Evolutionary conservation across 2,113 vertebrate species (phyloP), one percentile per base, ranked within the genome.

Genomic region (Climacteris rufus): DNA sequence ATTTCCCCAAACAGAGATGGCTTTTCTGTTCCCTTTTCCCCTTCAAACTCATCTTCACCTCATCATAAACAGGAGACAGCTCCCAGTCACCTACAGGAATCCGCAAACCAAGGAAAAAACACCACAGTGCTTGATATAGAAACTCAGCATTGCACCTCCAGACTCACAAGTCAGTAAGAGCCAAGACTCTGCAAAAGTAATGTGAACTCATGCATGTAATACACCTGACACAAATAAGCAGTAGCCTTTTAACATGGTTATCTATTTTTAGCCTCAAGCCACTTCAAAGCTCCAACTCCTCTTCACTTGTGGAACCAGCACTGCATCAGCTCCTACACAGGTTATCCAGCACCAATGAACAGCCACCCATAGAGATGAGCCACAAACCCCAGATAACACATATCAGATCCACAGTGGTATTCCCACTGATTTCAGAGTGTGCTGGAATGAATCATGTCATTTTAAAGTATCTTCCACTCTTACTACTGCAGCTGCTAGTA

Each of bases 31-130:
- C 13, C 47, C 50, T 85, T 35, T 65, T 80, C 19, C 59, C 53
- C 44, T 90, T 70, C 68, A 64, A 83, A 69, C n/a, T 57, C 87
- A 61, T 89, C 66, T 90, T 88, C 28, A 33, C 24, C 83, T 92
- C 0, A 0, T 69, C 66, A 59, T 19, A 42, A 88, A 66, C 50
- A 80, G 45, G 5, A 91, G 42, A 39, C 70, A 87, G 28, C 28
- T 68, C 44, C 60, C 64, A 80, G 50, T 49, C 85, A 93, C 66
- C 70, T 63, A 69, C 35, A 91, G 45, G 21, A 93, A 80, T 33
- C 27, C 47, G 21, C 14, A 91, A 87, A 80, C 25, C 6, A 40
- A 35, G 56, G 13, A 57, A 76, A 83, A 77, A 35, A 2, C 56
- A 82, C 25, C 28, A 42, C 42, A 47, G 64, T 5, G 18, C 75